Conservation (phyloP, 2,888 invertebrate genomes). For the Sesia bembeciformis region DNA sequence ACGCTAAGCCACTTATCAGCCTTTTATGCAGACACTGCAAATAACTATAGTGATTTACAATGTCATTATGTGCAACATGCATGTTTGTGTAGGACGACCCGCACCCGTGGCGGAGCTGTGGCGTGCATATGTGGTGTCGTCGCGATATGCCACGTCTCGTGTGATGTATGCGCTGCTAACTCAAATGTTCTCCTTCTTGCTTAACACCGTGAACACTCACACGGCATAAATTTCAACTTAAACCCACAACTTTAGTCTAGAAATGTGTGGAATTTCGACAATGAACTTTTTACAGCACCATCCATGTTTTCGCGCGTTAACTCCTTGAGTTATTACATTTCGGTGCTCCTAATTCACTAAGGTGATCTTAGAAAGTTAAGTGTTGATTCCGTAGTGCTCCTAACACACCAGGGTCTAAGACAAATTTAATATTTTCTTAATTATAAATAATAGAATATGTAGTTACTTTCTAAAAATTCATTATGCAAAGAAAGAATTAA, state of each 20-base stretch:
- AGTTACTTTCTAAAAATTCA: no score
- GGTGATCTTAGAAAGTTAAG: no score
- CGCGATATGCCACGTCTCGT: slow-evolving; percentile 55
- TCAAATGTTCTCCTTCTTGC: slow-evolving; percentile 53
- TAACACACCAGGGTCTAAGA: no score
- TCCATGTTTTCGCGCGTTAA: slow-evolving; percentile 41
- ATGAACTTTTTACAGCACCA: slow-evolving; percentile 56
- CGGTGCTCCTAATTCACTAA: slow-evolving; percentile 23
- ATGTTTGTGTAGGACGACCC: slow-evolving; percentile 11
- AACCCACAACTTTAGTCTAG: slow-evolving; percentile 52
- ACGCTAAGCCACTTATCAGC: neutral
- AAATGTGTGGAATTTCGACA: slow-evolving; percentile 51
- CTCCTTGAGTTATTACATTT: slow-evolving; percentile 56
- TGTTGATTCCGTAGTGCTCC: no score
- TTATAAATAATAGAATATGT: no score
- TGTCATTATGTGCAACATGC: slow-evolving; percentile 4
- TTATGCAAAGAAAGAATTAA: no score
- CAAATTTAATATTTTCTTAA: no score
- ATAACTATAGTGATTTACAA: slow-evolving; percentile 9
- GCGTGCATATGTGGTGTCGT: slow-evolving; percentile 44
- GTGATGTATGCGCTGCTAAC: slow-evolving; percentile 59
- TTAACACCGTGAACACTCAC: slow-evolving; percentile 48
- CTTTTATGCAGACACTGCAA: neutral
- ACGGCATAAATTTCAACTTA: slow-evolving; percentile 60
- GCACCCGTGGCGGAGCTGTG: slow-evolving; percentile 13